Percentiles rank a stretch among this genome's conserved stretches.
Evolutionary conservation across 2,888 invertebrate species (phyloP).

Genomic region (Harmothoe impar): DNA sequence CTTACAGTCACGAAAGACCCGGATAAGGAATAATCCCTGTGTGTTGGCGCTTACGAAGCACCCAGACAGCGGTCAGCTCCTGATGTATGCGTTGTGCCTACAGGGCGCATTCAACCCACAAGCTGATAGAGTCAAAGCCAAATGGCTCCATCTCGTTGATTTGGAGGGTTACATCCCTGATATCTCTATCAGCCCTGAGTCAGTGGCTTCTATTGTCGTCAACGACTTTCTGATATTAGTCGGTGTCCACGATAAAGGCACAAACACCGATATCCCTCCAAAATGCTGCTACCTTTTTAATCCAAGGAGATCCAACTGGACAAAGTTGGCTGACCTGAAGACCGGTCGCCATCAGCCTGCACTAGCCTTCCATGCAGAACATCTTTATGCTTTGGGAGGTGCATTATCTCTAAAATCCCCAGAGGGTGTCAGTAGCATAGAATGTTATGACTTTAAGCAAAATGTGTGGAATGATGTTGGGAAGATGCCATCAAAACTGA

Average conservation of each 20-base stretch:
- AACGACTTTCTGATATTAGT: slow-evolving; percentile 33
- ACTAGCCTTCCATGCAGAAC: not conserved
- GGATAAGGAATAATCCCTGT: slow-evolving; percentile 25
- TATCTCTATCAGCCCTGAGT: not conserved
- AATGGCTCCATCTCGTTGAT: slow-evolving; percentile 24
- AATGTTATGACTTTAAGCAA: slow-evolving; percentile 43
- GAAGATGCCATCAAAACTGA: not conserved
- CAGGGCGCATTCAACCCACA: slow-evolving; percentile 4
- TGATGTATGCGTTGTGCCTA: slow-evolving; percentile 13
- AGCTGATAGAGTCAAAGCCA: not conserved
- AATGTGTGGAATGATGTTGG: slow-evolving; percentile 23
- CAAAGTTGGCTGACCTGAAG: slow-evolving; percentile 40
- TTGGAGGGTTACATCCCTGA: slow-evolving; percentile 19
- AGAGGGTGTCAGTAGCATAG: not conserved
- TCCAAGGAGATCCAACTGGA: slow-evolving; percentile 30
- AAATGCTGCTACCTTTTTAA: slow-evolving; percentile 35
- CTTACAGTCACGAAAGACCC: not conserved
- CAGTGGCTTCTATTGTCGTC: slow-evolving; percentile 21
- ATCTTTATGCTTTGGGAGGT: slow-evolving; percentile 45
- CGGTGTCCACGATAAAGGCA: not conserved
- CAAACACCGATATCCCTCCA: slow-evolving; percentile 10
- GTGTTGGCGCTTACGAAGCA: not conserved
- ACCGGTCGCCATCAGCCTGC: slow-evolving; percentile 6
- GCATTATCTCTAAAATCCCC: not conserved
- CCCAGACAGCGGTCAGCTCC: not conserved